phyloP scores from a whole-genome alignment of 1,140 invertebrate genomes.

The Diabrotica virgifera region DNA sequence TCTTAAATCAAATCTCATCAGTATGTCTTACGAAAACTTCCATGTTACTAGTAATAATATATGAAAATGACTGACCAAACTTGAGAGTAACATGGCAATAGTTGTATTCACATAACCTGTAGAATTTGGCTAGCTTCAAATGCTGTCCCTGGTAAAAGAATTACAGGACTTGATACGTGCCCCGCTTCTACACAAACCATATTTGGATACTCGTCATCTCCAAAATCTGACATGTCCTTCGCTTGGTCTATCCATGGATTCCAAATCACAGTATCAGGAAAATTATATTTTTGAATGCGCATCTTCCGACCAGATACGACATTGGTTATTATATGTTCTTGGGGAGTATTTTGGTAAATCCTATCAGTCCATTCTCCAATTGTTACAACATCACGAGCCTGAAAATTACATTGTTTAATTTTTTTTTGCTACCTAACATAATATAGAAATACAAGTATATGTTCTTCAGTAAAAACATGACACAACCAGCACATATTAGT shows the following conservation, averaged over 20 bases:
- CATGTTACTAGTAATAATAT: conserved; percentile 12
- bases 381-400: conserved; percentile 78
- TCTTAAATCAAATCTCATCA: neutral
- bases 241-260: conserved; percentile 94
- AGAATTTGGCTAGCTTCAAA: conserved; percentile 86
- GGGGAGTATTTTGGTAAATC: conserved; percentile 88
- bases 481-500: neutral
- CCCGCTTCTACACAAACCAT: conserved; percentile 95
- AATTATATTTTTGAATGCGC: conserved; percentile 90
- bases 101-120: conserved; percentile 57
- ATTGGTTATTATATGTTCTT: conserved; percentile 89
- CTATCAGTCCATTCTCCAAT: conserved; percentile 90
- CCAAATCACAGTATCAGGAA: conserved; percentile 93
- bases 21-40: conserved; percentile 7
- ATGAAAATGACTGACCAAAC: conserved; percentile 5
- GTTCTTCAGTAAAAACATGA: neutral
- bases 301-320: conserved; percentile 88
- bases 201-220: conserved; percentile 91
- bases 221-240: conserved; percentile 89
- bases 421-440: neutral
- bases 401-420: neutral
- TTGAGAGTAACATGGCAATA: neutral
- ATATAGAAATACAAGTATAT: neutral
- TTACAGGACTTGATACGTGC: conserved; percentile 80
- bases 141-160: conserved; percentile 80